Conservation (phyloP, 2,888 invertebrate genomes). For the Cacoxenus indagator region DNA sequence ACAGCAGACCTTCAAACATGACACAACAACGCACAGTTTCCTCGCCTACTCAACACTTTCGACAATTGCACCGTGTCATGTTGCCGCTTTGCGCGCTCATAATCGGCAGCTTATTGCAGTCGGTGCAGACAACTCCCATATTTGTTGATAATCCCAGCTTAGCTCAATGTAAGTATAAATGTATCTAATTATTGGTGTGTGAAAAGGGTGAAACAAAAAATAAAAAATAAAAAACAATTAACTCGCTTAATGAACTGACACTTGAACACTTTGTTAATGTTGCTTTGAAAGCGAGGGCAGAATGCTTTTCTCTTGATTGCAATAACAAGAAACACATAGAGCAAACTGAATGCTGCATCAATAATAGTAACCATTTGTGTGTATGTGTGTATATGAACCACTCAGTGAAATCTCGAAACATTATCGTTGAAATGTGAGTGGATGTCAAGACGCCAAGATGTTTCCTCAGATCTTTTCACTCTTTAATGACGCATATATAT, state of each 20-base stretch:
- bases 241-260: not conserved
- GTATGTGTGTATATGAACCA: not conserved
- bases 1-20: slow-evolving; percentile 21
- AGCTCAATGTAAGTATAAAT: slow-evolving; percentile 69
- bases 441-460: not conserved
- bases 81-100: slow-evolving; percentile 25
- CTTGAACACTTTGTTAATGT: too few relatives aligned
- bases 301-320: too few relatives aligned
- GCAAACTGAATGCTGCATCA: too few relatives aligned
- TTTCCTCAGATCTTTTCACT: not conserved
- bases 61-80: slow-evolving; percentile 18
- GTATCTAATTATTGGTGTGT: too few relatives aligned
- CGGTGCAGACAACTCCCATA: slow-evolving; percentile 64
- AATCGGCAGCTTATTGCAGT: slow-evolving; percentile 49
- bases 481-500: not conserved
- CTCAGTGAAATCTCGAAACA: not conserved
- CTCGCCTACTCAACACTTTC: slow-evolving; percentile 15
- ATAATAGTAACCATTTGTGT: not conserved
- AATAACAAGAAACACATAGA: too few relatives aligned
- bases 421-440: not conserved
- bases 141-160: slow-evolving; percentile 71
- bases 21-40: slow-evolving; percentile 22
- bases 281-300: too few relatives aligned
- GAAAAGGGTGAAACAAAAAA: too few relatives aligned
- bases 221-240: too few relatives aligned